Conservation (phyloP, 1,140 invertebrate species). For the Geopemphigus sp. region DNA sequence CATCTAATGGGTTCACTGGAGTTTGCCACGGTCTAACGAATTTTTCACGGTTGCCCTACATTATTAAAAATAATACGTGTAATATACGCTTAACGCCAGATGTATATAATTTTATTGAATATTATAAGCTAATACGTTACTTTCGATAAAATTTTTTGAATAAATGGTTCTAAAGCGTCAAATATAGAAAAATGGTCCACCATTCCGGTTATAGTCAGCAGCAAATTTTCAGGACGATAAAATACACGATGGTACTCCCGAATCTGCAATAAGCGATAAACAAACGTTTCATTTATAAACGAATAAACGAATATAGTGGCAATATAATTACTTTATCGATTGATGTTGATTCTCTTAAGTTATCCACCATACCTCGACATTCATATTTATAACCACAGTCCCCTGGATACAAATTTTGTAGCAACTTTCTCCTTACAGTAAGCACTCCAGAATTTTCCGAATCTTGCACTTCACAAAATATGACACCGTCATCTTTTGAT, state of each 20-base stretch:
- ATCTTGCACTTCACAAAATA: constrained; percentile 92
- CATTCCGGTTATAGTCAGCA: constrained; percentile 78
- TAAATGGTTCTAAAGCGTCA: constrained; percentile 67
- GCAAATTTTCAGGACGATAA: constrained; percentile 88
- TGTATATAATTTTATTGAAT: too few species aligned
- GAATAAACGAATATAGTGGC: background rate
- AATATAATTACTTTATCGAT: constrained; percentile 70
- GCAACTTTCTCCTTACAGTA: constrained; percentile 62
- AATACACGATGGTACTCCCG: constrained; percentile 78
- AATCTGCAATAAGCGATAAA: constrained; percentile 61
- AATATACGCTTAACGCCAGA: too few species aligned
- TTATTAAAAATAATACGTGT: too few species aligned
- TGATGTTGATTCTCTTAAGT: constrained; percentile 75
- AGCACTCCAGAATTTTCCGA: constrained; percentile 77
- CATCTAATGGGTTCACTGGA: constrained; percentile 64
- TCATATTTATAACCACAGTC: constrained; percentile 80
- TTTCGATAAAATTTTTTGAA: constrained; percentile 71
- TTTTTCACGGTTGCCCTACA: constrained; percentile 60
- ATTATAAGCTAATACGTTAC: background rate
- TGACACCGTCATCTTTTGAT: constrained; percentile 85
- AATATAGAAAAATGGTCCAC: constrained; percentile 76
- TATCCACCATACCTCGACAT: constrained; percentile 80
- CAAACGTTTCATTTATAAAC: background rate
- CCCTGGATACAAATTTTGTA: constrained; percentile 72
- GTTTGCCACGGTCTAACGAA: constrained; percentile 77